phyloP scores from a whole-genome alignment of 2,888 invertebrate species.

The Incurvaria masculella region DNA sequence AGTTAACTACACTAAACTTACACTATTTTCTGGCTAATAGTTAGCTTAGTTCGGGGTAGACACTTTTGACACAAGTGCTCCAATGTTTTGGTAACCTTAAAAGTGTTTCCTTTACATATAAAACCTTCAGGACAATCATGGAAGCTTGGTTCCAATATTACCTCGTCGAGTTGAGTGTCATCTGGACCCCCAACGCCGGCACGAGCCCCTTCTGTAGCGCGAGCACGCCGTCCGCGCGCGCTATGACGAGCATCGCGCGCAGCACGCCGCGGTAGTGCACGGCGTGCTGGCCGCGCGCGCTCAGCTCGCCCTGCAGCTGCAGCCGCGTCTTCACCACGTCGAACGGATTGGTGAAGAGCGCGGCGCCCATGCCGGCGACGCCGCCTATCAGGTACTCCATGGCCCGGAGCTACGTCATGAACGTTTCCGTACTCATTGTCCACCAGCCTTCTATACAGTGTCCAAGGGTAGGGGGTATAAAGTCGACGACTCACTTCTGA shows the following conservation, averaged over 20 bases:
- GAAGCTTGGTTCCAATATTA: conserved; percentile 25
- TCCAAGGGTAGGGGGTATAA: too few relatives aligned
- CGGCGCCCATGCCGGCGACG: conserved; percentile 69
- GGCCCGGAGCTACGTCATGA: conserved; percentile 11
- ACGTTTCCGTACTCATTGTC: background rate
- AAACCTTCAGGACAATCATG: conserved; percentile 3
- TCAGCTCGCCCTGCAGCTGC: conserved; percentile 78
- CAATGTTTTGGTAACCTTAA: too few relatives aligned
- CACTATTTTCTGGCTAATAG: too few relatives aligned
- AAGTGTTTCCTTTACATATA: too few relatives aligned
- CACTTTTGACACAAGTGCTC: too few relatives aligned
- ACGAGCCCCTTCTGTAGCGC: conserved; percentile 76
- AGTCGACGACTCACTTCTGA: too few relatives aligned
- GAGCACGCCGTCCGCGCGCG: conserved; percentile 67
- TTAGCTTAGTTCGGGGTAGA: too few relatives aligned
- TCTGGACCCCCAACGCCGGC: conserved; percentile 78
- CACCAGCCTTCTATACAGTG: too few relatives aligned
- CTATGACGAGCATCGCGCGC: conserved; percentile 72
- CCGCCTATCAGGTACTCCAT: conserved; percentile 75
- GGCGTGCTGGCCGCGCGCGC: conserved; percentile 51
- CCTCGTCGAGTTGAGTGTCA: conserved; percentile 56
- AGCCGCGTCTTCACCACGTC: conserved; percentile 87
- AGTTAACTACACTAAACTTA: too few relatives aligned
- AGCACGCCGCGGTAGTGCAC: conserved; percentile 66
- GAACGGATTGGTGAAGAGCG: conserved; percentile 81